These are phyloP conservation scores for Schizotus pectinicornis DNA, from an alignment of 2,888 invertebrate genomes.

Conservation along the genomic window DNA sequence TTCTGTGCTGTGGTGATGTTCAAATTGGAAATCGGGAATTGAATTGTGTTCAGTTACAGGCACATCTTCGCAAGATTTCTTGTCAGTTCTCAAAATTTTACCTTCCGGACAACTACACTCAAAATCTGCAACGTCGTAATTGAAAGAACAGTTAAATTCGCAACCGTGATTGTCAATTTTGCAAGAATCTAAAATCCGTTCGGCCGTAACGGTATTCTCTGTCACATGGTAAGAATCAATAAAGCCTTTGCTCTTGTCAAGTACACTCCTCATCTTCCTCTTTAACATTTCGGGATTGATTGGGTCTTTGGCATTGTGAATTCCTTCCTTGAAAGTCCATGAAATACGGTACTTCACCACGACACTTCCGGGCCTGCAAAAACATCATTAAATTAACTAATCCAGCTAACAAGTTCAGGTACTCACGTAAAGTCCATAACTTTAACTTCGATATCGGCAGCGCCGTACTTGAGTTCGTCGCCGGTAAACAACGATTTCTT, in stretches of 20 bases:
- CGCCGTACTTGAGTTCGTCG: conserved; percentile 61
- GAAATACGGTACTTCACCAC: conserved; percentile 70
- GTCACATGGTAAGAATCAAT: conserved; percentile 59
- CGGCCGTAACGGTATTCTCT: conserved; percentile 62
- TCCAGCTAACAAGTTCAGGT: background rate
- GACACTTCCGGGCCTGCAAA: conserved; percentile 69
- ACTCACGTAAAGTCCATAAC: conserved; percentile 67
- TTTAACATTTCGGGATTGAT: conserved; percentile 60
- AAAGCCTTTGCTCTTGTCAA: conserved; percentile 62
- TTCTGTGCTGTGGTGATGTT: conserved; percentile 48
- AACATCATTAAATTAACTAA: background rate
- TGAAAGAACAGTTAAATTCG: conserved; percentile 71
- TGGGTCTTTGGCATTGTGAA: conserved; percentile 59
- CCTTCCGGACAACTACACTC: conserved; percentile 69
- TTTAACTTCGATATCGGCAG: conserved; percentile 66
- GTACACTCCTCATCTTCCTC: conserved; percentile 60
- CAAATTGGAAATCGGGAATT: conserved; percentile 44
- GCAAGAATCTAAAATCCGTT: conserved; percentile 69
- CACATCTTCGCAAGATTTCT: conserved; percentile 57
- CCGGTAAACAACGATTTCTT: conserved; percentile 65
- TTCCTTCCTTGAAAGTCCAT: conserved; percentile 65
- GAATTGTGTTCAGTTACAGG: background rate
- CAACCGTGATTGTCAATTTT: conserved; percentile 70
- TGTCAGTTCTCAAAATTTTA: conserved; percentile 60
- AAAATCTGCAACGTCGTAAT: conserved; percentile 68